Base-by-base conservation (phyloP, 2,113 vertebrate genomes). In the Amphilophus citrinellus region DNA sequence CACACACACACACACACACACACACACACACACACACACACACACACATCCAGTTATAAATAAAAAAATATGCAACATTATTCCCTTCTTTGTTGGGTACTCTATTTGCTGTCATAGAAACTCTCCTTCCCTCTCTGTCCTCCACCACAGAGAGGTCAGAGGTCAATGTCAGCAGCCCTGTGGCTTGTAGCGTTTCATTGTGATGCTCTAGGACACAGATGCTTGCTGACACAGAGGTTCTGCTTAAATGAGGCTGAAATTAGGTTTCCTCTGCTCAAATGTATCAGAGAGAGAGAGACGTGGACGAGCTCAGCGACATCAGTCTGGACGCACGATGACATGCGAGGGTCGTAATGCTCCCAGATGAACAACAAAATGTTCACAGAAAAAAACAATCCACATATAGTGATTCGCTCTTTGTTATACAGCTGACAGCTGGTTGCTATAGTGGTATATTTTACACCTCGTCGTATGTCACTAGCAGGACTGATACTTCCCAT, bases 61-160 rank as follows among this genome's bases (percentile, higher is more conserved):
- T 32, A 53, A 73, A 71, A 71, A 71, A 10, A 50, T 27, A 27
- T 60, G 15, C 39, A 42, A 39, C 75, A 4, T 37, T 57, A 37
- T 57, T 61, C 14, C 39, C 7, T 10, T 60, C n/a, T 76, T 56
- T 66, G 32, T 44, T 27, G 39, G 59, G 22, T 14, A 2, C 59
- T 20, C 20, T 11, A 11, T 11, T 32, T 50, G 39, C 65, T n/a
- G 37, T 35, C 61, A 76, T 35, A 50, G 39, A 76, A 85, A 76
- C 71, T 53, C 15, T 32, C 27, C 9, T 5, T 58, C 3, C 30
- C 35, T 20, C 58, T n/a, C 13, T 80, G 14, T 53, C 13, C 57
- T 84, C 32, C 50, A 75, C 77, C 56, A 53, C 24, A 20, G n/a
- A 56, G 66, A 78, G 82, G 84, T 84, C 61, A 79, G 56, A 80